These are phyloP conservation scores for Microplitis demolitor DNA, from an alignment of 1,140 invertebrate genomes.

Conservation along the genomic window DNA sequence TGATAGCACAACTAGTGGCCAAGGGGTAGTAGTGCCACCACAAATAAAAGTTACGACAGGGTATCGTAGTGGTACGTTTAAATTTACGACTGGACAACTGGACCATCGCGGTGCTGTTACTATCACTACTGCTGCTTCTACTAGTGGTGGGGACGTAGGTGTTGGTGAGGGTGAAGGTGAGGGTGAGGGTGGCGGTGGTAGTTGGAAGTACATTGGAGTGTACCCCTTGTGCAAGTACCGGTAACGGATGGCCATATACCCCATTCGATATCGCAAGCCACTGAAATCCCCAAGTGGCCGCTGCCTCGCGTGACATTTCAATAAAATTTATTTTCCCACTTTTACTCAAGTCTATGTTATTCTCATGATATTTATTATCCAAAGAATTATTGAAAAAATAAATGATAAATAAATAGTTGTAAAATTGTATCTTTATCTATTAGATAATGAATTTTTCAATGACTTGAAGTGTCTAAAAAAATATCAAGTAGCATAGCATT, in stretches of 20 bases:
- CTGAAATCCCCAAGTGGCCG: slow-evolving; percentile 34
- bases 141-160: too few species aligned
- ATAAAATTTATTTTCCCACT: slow-evolving; percentile 28
- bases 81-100: slow-evolving; percentile 18
- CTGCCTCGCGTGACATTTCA: slow-evolving; percentile 27
- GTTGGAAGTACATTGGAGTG: slow-evolving; percentile 12
- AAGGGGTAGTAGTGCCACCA: not conserved
- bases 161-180: not conserved
- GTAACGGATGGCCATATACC: slow-evolving; percentile 46
- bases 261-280: slow-evolving; percentile 27
- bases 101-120: not conserved
- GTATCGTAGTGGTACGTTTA: slow-evolving; percentile 7
- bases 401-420: too few species aligned
- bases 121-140: too few species aligned
- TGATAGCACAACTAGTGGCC: not conserved
- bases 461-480: too few species aligned
- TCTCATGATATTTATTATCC: not conserved
- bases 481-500: too few species aligned
- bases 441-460: too few species aligned
- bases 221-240: slow-evolving; percentile 7
- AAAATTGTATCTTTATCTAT: too few species aligned
- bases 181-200: not conserved
- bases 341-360: slow-evolving; percentile 21
- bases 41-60: not conserved
- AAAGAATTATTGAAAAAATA: not conserved